phyloP scores from a whole-genome alignment of 2,888 invertebrate species.

The Phengaris arion region DNA sequence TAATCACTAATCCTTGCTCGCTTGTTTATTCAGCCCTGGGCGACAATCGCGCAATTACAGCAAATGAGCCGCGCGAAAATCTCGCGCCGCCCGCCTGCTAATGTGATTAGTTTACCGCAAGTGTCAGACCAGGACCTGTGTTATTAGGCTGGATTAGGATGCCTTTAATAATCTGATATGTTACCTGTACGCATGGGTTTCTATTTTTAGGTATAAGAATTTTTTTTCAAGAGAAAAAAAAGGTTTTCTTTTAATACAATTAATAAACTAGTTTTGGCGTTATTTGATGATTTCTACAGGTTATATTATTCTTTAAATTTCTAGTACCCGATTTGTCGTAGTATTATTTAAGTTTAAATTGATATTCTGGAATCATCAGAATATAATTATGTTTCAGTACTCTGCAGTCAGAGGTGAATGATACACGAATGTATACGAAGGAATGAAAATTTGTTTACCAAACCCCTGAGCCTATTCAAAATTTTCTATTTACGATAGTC shows the following conservation, averaged over 20 bases:
- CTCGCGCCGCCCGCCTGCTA: constrained; percentile 63
- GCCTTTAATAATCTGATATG: not conserved
- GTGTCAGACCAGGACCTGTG: constrained; percentile 60
- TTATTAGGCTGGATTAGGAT: constrained; percentile 19
- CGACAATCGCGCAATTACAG: constrained; percentile 79
- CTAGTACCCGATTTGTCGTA: too few relatives aligned
- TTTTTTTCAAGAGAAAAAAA: too few relatives aligned
- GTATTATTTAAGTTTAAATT: not conserved
- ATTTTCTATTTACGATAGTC: too few relatives aligned
- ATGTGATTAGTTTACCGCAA: constrained; percentile 74
- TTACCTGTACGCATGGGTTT: not conserved
- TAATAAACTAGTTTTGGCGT: too few relatives aligned
- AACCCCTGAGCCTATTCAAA: too few relatives aligned
- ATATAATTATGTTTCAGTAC: too few relatives aligned
- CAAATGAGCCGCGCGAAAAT: constrained; percentile 80
- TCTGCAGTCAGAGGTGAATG: too few relatives aligned
- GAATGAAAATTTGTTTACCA: too few relatives aligned
- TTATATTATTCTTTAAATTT: too few relatives aligned
- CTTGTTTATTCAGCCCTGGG: constrained; percentile 79
- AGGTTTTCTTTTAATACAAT: too few relatives aligned
- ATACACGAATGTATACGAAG: too few relatives aligned
- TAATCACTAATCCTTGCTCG: constrained; percentile 79
- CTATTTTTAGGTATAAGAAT: not conserved
- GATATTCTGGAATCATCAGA: not conserved
- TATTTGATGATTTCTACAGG: too few relatives aligned